Evolutionary conservation across 1,140 invertebrate species (phyloP), one percentile per base, ranked within the genome.

Genomic region (Callitettix versicolor): DNA sequence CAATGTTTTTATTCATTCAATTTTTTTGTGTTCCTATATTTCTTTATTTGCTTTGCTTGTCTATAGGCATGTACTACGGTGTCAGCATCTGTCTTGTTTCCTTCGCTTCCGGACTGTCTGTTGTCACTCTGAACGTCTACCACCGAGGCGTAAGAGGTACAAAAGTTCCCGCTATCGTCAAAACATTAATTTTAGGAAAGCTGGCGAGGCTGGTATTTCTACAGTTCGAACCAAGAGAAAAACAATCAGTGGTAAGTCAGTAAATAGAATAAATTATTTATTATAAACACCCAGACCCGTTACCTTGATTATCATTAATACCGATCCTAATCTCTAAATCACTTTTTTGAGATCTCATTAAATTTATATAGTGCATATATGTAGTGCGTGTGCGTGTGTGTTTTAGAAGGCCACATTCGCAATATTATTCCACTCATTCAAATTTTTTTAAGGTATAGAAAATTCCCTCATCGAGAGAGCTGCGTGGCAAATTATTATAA

Each of bases 41-140:
- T n/a, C n/a, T n/a, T n/a, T n/a, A n/a, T n/a, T n/a, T n/a, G n/a
- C n/a, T n/a, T n/a, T n/a, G n/a, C n/a, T n/a, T n/a, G n/a, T 63
- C 71, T 68, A 18, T 73, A 91, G 89, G 88, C 72, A 72, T 93
- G 55, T 94, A 94, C 68, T 95, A 94, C 64, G 90, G 90, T 18
- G 87, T 91, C 0, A 91, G 89, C 62, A 94, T 94, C 60, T 91
- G 88, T 63, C 77, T 94, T 53, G 90, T 94, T 12, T 88, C 88
- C 0, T 86, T 92, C 62, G 89, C 90, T 5, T 91, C 89, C 0
- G 90, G 84, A 1, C 76, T 93, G 61, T 90, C 88, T 1, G 85
- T 89, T 22, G 80, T 88, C 9, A 89, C 85, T 5, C 71, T 95
- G 21, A 95, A 92, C 70, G 81, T 92, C 59, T 89, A 91, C 69